Evolutionary conservation across 2,797 vertebrate species (phyloP).

Genomic region (Tadarida brasiliensis): DNA sequence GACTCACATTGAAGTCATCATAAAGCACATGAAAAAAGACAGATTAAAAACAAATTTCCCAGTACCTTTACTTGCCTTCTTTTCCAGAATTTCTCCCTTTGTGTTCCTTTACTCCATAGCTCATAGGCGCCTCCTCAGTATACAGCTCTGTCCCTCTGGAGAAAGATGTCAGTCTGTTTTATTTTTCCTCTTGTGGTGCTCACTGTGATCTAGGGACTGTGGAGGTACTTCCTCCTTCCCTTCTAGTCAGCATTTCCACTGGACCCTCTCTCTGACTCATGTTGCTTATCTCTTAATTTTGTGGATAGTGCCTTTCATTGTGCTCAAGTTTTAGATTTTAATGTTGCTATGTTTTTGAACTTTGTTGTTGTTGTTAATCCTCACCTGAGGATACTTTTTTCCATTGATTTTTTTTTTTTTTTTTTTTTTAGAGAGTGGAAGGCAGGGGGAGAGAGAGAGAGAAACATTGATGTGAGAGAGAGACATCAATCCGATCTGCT

Average conservation of each 20-base stretch:
- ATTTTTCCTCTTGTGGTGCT: neutral
- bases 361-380: too few relatives aligned
- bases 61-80: neutral
- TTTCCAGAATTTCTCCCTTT: neutral
- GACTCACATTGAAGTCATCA: neutral
- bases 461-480: too few relatives aligned
- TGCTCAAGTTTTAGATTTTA: conserved; percentile 27
- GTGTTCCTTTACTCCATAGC: neutral
- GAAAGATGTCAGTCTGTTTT: neutral
- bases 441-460: too few relatives aligned
- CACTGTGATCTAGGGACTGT: neutral
- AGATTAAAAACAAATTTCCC: neutral
- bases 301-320: neutral
- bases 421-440: too few relatives aligned
- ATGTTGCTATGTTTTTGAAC: neutral
- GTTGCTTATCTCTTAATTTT: neutral
- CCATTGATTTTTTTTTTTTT: too few relatives aligned
- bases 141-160: neutral
- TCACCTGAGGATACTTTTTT: too few relatives aligned
- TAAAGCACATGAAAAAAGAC: conserved; percentile 38
- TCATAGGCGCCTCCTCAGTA: neutral
- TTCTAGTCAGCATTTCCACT: neutral
- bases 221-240: neutral
- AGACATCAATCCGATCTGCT: too few relatives aligned
- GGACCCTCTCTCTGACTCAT: neutral